Percentiles rank a stretch among this genome's conserved stretches.
phyloP scores from a whole-genome alignment of 2,797 vertebrate genomes.

The Heterohyrax brucei region DNA sequence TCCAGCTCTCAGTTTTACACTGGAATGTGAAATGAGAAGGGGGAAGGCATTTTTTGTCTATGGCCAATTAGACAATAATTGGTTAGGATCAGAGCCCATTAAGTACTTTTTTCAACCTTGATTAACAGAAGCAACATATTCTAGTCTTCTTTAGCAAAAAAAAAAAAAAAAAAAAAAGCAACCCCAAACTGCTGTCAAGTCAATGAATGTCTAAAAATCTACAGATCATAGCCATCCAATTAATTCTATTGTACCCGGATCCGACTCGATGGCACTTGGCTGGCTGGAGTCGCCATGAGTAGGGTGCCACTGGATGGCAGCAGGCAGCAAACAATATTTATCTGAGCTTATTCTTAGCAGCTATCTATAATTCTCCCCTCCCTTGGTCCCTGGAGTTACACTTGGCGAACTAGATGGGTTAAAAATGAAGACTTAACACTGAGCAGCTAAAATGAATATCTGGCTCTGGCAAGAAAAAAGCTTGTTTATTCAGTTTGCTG shows the following conservation, averaged over 20 bases:
- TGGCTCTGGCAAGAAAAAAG: neutral
- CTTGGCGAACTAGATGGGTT: neutral
- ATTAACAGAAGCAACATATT: slow-evolving; percentile 38
- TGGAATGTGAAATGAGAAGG: neutral
- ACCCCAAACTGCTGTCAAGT: no score
- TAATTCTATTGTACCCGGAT: neutral
- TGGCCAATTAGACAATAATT: neutral
- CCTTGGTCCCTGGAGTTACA: neutral
- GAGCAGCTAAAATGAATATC: slow-evolving; percentile 34
- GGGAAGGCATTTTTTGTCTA: neutral
- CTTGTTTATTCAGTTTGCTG: slow-evolving; percentile 6
- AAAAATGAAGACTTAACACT: slow-evolving; percentile 16
- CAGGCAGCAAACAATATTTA: neutral
- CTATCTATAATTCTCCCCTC: neutral
- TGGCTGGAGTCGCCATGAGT: no score
- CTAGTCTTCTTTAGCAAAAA: neutral
- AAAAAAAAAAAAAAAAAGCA: neutral
- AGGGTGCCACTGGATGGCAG: neutral
- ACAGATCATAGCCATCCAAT: neutral
- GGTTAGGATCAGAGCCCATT: neutral
- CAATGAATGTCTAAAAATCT: neutral
- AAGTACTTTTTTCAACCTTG: neutral
- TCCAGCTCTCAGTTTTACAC: slow-evolving; percentile 32
- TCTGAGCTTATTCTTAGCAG: neutral
- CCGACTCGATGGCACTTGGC: no score